Conservation (phyloP, 92 coral and sea anemone species). For the Anthopleura xanthogrammica region DNA sequence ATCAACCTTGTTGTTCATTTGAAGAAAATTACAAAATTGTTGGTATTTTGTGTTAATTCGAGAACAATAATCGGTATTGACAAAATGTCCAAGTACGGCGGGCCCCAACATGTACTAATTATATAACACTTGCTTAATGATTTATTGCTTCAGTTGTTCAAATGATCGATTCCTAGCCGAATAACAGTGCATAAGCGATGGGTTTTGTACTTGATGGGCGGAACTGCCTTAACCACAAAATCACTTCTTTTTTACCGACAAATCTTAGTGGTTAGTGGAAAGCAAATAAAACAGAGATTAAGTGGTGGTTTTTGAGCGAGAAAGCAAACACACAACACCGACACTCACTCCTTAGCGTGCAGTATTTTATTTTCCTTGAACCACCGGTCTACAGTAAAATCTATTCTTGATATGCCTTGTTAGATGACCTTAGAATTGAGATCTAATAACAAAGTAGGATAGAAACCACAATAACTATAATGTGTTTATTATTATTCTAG, state of each 20-base stretch:
- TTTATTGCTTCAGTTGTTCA: too few species aligned
- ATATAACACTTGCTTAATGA: not conserved
- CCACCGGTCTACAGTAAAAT: not conserved
- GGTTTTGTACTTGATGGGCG: conserved; percentile 27
- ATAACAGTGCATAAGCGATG: not conserved
- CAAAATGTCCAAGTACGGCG: not conserved
- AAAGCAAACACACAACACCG: conserved; percentile 5
- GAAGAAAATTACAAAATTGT: conserved; percentile 13
- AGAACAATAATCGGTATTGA: conserved; percentile 7
- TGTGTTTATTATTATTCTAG: not conserved
- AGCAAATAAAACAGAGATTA: conserved; percentile 42
- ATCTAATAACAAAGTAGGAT: not conserved
- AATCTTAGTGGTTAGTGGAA: conserved; percentile 44
- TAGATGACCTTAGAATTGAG: not conserved
- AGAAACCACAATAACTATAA: not conserved
- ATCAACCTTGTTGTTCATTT: not conserved
- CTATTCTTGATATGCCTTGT: not conserved
- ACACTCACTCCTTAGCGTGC: not conserved
- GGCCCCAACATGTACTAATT: not conserved
- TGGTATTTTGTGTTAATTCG: conserved; percentile 29
- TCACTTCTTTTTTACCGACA: conserved; percentile 12
- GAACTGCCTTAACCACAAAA: conserved; percentile 27
- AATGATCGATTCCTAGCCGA: not conserved
- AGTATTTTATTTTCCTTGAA: not conserved
- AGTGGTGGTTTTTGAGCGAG: conserved; percentile 34